Conservation (phyloP, 2,113 vertebrate species). For the Leptobrachium leishanense region DNA sequence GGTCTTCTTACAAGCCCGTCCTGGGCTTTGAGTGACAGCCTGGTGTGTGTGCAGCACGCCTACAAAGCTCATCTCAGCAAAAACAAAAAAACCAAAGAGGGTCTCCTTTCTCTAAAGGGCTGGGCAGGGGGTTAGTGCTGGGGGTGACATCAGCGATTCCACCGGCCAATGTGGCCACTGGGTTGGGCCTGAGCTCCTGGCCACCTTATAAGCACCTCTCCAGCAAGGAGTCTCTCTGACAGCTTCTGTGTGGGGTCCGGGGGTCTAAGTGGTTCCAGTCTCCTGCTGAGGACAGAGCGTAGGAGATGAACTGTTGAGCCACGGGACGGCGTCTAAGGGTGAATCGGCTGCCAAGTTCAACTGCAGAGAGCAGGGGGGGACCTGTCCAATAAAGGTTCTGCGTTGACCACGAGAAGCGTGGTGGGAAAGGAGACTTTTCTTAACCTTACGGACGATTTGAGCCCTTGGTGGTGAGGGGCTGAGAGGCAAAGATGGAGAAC, state of each 20-base stretch:
- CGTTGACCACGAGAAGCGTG: conserved; percentile 18
- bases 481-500: conserved; percentile 78
- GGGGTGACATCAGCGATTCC: conserved; percentile 41
- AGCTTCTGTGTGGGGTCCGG: conserved; percentile 57
- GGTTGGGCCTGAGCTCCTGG: conserved; percentile 30
- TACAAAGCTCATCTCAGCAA: conserved; percentile 58
- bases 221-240: conserved; percentile 57
- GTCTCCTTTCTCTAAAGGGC: conserved; percentile 53
- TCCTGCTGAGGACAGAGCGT: conserved; percentile 46
- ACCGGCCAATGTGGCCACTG: conserved; percentile 46
- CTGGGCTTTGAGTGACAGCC: conserved; percentile 64
- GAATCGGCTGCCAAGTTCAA: conserved; percentile 25
- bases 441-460: conserved; percentile 35
- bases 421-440: conserved; percentile 15
- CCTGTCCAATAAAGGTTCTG: conserved; percentile 33
- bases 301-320: conserved; percentile 53
- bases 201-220: conserved; percentile 66
- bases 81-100: conserved; percentile 58
- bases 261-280: conserved; percentile 50
- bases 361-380: conserved; percentile 35
- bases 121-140: conserved; percentile 44
- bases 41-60: conserved; percentile 52
- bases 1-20: conserved; percentile 49
- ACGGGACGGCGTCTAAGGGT: conserved; percentile 36
- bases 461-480: conserved; percentile 36